Evolutionary conservation across 2,888 invertebrate species (phyloP).

Genomic region (Apamea crenata): DNA sequence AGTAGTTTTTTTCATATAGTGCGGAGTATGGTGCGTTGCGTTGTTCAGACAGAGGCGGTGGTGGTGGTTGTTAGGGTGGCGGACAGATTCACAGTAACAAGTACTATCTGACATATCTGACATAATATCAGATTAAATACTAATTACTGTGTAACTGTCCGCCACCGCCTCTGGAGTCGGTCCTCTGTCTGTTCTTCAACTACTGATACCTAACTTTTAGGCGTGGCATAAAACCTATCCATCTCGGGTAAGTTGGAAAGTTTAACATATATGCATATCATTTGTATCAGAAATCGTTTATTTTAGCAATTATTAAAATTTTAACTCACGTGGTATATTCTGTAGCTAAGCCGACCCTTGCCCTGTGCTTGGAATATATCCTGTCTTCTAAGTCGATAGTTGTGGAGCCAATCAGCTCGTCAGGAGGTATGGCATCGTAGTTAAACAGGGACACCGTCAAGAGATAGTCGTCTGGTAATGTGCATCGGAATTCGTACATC

Average conservation of each 20-base stretch:
- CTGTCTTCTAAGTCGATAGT: slow-evolving; percentile 96
- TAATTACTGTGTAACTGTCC: not conserved
- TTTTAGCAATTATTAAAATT: not conserved
- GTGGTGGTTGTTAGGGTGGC: not conserved
- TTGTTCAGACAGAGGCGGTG: not conserved
- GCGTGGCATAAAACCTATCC: not conserved
- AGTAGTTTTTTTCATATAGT: not conserved
- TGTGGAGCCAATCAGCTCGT: slow-evolving; percentile 96
- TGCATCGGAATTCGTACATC: slow-evolving; percentile 93
- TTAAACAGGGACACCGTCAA: slow-evolving; percentile 94
- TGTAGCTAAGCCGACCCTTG: slow-evolving; percentile 93
- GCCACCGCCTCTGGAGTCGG: not conserved
- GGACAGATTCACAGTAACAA: not conserved
- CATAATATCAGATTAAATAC: not conserved
- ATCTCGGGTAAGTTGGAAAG: not conserved
- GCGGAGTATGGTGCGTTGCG: not conserved
- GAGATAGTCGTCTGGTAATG: slow-evolving; percentile 94
- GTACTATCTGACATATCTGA: not conserved
- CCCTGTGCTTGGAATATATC: slow-evolving; percentile 94
- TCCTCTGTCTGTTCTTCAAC: not conserved
- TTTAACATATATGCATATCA: not conserved
- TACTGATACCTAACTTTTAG: not conserved
- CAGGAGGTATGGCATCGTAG: slow-evolving; percentile 92
- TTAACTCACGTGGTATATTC: slow-evolving; percentile 92
- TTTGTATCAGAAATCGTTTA: too few species aligned